Base-by-base conservation (phyloP, 2,113 vertebrate species). In the Aspiorhynchus laticeps region DNA sequence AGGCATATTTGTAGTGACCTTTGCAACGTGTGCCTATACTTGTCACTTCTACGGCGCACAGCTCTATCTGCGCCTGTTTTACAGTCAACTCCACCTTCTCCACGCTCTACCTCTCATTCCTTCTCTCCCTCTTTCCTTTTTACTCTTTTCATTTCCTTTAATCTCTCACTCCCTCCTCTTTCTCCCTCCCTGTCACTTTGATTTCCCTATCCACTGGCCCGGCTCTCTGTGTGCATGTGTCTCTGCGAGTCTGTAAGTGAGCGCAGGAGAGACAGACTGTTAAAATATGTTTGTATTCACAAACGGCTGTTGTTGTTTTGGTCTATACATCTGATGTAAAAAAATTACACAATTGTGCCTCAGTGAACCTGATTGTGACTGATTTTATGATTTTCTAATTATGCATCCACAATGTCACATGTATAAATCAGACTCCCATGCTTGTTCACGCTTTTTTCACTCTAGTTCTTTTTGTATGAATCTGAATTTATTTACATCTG, bases 171-270 rank as follows among this genome's bases (percentile, higher is more conserved):
- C 93, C 76, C 90, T 86, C 89, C 93, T 91, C 93, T 93, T 91
- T 93, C 91, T 92, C 90, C 92, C 92, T 93, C 91, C 89, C 87
- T 94, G 94, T 95, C 94, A 94, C 93, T 95, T 94, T 95, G 94
- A 94, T 95, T 95, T 95, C 94, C 94, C 94, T 92, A 94, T 94
- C 93, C 93, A 93, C 93, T 93, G 93, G 91, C 93, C 92, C 93
- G 91, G 91, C 75, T 86, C 80, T 56, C 53, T 78, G 59, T 85
- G 85, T 87, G 83, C 90, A 59, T 59, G 90, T 91, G 87, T 90
- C 90, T 85, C 59, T 73, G 81, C 67, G 81, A 88, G 87, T 90
- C 83, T 89, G 85, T 82, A 85, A 86, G 86, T 88, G 88, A 59
- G 75, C 69, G 80, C 83, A 80, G 85, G 85, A 80, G 86, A 85